Percentiles rank a stretch among this genome's conserved stretches.
Conservation (phyloP, 1,140 invertebrate genomes). For the Caerostris extrusa region DNA sequence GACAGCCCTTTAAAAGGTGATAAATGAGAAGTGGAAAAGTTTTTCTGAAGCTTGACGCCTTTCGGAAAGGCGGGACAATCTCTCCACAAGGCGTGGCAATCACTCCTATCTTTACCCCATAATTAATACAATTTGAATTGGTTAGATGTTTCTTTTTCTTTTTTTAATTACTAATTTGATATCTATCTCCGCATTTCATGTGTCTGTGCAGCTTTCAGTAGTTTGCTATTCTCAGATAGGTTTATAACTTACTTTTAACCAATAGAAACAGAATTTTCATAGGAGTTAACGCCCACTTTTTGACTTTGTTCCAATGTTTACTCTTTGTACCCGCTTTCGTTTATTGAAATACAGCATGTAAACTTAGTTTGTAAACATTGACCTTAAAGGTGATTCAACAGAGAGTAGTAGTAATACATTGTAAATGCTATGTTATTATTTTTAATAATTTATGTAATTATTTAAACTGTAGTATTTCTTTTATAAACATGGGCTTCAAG, state of each 20-base stretch:
- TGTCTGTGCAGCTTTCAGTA: not conserved
- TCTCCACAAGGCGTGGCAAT: no score
- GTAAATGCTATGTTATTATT: not conserved
- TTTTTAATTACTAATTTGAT: no score
- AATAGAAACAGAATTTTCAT: not conserved
- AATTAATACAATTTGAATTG: no score
- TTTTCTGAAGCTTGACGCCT: no score
- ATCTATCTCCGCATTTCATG: no score
- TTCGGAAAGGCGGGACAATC: no score
- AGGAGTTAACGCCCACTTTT: not conserved
- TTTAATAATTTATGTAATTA: not conserved
- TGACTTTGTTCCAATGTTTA: constrained; percentile 15
- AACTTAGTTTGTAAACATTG: not conserved
- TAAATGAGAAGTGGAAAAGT: no score
- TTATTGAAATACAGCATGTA: constrained; percentile 20
- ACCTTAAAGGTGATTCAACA: not conserved
- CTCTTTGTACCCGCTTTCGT: not conserved
- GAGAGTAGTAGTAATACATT: not conserved
- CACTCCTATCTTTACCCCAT: no score
- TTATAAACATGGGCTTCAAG: constrained; percentile 12
- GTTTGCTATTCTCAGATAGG: no score
- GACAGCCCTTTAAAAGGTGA: no score
- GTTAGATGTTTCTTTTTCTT: no score
- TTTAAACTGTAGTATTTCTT: not conserved
- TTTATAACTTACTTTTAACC: not conserved